A percentile compares a stretch with the other conserved stretches of the same genome.
phyloP scores from a whole-genome alignment of 23 tunicate species.

The Phallusia fumigata region DNA sequence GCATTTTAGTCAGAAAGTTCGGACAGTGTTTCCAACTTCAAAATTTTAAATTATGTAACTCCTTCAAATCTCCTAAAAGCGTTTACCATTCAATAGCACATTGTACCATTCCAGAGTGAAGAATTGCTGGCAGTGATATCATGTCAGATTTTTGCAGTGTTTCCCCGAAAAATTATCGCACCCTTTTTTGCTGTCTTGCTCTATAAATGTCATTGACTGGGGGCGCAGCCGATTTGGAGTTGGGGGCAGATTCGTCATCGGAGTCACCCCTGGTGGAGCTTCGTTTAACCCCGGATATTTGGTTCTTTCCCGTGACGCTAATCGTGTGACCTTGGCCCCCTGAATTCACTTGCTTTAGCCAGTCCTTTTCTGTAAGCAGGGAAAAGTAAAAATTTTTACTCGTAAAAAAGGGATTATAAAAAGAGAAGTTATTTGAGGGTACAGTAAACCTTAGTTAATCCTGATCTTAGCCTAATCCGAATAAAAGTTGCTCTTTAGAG shows the following conservation, averaged over 20 bases:
- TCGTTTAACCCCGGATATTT: conserved; percentile 43
- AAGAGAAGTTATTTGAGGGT: too few relatives aligned
- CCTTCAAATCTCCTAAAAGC: too few relatives aligned
- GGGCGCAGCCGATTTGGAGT: conserved; percentile 47
- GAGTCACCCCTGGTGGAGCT: conserved; percentile 59
- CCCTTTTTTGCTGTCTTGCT: conserved; percentile 89
- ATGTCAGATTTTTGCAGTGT: too few relatives aligned
- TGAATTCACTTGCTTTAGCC: conserved; percentile 69
- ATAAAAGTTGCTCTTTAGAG: too few relatives aligned
- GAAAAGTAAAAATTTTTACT: background rate
- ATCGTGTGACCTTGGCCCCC: conserved; percentile 59
- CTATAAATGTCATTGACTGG: conserved; percentile 82
- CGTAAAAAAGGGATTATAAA: too few relatives aligned
- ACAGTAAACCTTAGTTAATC: too few relatives aligned
- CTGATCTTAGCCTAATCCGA: too few relatives aligned
- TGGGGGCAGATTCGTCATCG: conserved; percentile 50
- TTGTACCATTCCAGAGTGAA: background rate
- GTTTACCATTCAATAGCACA: too few relatives aligned
- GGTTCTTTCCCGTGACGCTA: conserved; percentile 12
- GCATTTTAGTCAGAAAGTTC: too few relatives aligned
- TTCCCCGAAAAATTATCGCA: conserved; percentile 25
- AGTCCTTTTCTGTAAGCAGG: conserved; percentile 71
- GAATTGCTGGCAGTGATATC: background rate
- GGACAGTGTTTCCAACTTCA: too few relatives aligned
- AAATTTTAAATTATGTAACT: too few relatives aligned